Base-by-base conservation (phyloP, 2,113 vertebrate genomes). In the Himantopus leucocephalus region DNA sequence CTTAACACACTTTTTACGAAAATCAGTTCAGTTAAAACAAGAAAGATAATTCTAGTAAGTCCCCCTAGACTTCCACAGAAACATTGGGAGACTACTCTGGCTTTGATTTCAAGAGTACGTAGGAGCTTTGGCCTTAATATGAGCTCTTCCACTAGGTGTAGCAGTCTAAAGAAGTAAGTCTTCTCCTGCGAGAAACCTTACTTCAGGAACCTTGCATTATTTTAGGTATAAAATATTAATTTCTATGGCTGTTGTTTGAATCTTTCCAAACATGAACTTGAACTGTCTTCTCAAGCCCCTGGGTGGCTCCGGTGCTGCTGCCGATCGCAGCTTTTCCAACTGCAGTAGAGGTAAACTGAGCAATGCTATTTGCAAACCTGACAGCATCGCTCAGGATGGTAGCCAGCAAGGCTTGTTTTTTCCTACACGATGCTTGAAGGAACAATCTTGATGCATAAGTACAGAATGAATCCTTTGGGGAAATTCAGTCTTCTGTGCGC, bases 401-500 rank as follows among this genome's bases (percentile, higher is more conserved):
- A 87, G 35, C 43, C 34, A 34, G 58, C 22, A 14, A 41, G 37
- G 2, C 43, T 10, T 20, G 32, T 41, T 27, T 41, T 60, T 56
- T 43, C 41, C 47, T 45, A 59, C 24, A 10, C 1, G 2, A 6
- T 64, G 34, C 9, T 60, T 80, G 29, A 59, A 77, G 26, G 48
- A 45, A 47, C 73, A 59, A 43, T 66, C 37, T 32, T 19, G 37
- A 29, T 80, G 37, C 9, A 0, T 37, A 55, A 85, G 29, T 19
- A 27, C 12, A 12, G 20, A 47, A 30, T 71, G 37, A 48, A 58
- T 70, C 35, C 9, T 35, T 27, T 24, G 21, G 67, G n/a, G 37
- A 63, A 63, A 39, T n/a, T 10, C 17, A 29, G 1, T 48, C 39
- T 37, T n/a, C 4, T 0, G 18, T 78, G 41, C 2, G 1, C 26